A percentile compares a stretch with the other conserved stretches of the same genome.
Conservation (phyloP, 2,113 vertebrate species). For the Psettodes erumei region DNA sequence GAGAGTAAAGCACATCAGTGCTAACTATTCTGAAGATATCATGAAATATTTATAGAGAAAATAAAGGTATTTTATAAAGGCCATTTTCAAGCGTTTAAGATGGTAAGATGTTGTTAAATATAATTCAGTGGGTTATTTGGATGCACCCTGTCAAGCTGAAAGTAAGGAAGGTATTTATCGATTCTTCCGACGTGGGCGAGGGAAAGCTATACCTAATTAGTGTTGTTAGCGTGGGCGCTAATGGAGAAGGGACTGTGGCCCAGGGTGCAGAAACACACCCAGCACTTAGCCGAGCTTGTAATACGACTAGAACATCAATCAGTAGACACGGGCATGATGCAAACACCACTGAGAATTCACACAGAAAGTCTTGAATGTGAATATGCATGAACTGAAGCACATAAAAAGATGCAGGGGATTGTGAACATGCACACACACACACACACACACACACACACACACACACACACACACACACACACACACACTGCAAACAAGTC, state of each 20-base stretch:
- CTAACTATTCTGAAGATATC: constrained; percentile 12
- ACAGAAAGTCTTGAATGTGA: background rate
- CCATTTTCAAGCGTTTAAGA: background rate
- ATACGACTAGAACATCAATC: constrained; percentile 38
- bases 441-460: constrained; percentile 9
- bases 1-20: constrained; percentile 9
- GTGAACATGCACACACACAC: background rate
- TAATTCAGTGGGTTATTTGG: constrained; percentile 35
- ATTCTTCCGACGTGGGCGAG: constrained; percentile 51
- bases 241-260: constrained; percentile 65
- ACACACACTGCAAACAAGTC: no score
- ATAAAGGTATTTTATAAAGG: background rate
- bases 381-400: background rate
- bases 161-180: constrained; percentile 51
- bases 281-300: constrained; percentile 57
- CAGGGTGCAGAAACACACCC: constrained; percentile 51
- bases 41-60: no score
- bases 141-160: constrained; percentile 22
- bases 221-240: constrained; percentile 68
- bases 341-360: constrained; percentile 1
- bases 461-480: constrained; percentile 1
- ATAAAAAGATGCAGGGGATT: background rate
- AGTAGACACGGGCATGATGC: constrained; percentile 8
- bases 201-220: constrained; percentile 67
- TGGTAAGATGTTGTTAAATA: background rate